A percentile compares a stretch with the other conserved stretches of the same genome.
phyloP scores from a whole-genome alignment of 2,797 vertebrate species.

The Pantherophis vulpinus region DNA sequence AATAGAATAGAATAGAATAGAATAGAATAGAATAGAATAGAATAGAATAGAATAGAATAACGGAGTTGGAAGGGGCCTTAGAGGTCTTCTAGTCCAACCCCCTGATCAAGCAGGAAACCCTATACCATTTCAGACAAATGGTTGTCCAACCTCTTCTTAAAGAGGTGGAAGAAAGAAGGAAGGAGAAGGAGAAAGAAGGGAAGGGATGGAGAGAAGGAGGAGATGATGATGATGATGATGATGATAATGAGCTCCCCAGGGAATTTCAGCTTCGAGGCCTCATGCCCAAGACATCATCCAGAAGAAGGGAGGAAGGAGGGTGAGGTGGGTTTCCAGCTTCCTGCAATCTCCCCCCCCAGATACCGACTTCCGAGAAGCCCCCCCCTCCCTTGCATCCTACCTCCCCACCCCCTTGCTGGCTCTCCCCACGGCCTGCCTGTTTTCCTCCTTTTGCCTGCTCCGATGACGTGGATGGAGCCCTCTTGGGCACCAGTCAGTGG shows the following conservation, averaged over 20 bases:
- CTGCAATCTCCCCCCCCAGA: not conserved
- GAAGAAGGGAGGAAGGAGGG: constrained; percentile 6
- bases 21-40: no score
- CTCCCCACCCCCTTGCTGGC: constrained; percentile 17
- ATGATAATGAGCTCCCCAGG: rapidly evolving
- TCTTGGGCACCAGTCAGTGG: not conserved
- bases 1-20: no score
- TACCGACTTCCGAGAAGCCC: not conserved
- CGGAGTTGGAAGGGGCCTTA: no score
- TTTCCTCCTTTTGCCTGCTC: constrained; percentile 42
- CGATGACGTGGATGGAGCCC: constrained; percentile 52
- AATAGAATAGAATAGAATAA: no score
- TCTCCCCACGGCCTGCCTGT: constrained; percentile 44
- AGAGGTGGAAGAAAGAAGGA: not conserved
- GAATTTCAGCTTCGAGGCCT: constrained; percentile 6
- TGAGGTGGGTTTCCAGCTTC: constrained; percentile 16
- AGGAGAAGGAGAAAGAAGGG: constrained; percentile 20
- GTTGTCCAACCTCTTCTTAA: no score
- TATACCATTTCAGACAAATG: no score
- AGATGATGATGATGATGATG: not conserved
- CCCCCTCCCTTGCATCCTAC: constrained; percentile 25
- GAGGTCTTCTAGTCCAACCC: no score
- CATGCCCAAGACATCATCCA: constrained; percentile 39
- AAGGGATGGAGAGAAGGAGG: not conserved
- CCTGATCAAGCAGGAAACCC: no score